Percentiles rank a stretch among this genome's conserved stretches.
These are phyloP conservation scores for Synanthedon myopaeformis DNA, from an alignment of 2,888 invertebrate genomes.

Conservation along the genomic window DNA sequence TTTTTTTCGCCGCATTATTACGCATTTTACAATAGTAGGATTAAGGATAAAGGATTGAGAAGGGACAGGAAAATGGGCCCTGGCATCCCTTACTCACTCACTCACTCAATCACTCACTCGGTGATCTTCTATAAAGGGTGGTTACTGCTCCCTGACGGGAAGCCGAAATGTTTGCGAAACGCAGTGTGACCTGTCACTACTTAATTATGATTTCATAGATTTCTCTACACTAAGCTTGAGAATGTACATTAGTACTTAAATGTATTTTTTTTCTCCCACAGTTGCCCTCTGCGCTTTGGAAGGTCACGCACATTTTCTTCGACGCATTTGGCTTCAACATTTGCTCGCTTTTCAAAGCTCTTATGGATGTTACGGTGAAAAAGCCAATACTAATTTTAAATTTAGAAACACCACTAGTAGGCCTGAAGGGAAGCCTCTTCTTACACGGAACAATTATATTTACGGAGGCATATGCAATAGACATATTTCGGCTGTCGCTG, in stretches of 20 bases:
- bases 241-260: not conserved
- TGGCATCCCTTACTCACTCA: too few relatives aligned
- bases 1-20: too few relatives aligned
- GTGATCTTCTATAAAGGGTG: too few relatives aligned
- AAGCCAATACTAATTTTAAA: not conserved
- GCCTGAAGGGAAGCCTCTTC: not conserved
- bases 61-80: too few relatives aligned
- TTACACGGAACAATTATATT: not conserved
- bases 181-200: too few relatives aligned
- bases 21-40: too few relatives aligned
- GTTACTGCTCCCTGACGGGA: too few relatives aligned
- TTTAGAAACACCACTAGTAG: not conserved
- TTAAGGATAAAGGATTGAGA: too few relatives aligned
- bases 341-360: constrained; percentile 20
- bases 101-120: too few relatives aligned
- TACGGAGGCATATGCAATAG: constrained; percentile 16
- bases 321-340: constrained; percentile 21
- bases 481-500: constrained; percentile 26
- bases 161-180: too few relatives aligned
- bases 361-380: constrained; percentile 24
- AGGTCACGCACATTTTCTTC: constrained; percentile 28
- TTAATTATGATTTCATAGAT: too few relatives aligned
- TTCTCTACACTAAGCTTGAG: too few relatives aligned
- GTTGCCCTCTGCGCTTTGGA: constrained; percentile 27
- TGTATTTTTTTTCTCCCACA: constrained; percentile 16